Evolutionary conservation across 2,113 vertebrate species (phyloP).

Genomic region (Struthidea cinerea): DNA sequence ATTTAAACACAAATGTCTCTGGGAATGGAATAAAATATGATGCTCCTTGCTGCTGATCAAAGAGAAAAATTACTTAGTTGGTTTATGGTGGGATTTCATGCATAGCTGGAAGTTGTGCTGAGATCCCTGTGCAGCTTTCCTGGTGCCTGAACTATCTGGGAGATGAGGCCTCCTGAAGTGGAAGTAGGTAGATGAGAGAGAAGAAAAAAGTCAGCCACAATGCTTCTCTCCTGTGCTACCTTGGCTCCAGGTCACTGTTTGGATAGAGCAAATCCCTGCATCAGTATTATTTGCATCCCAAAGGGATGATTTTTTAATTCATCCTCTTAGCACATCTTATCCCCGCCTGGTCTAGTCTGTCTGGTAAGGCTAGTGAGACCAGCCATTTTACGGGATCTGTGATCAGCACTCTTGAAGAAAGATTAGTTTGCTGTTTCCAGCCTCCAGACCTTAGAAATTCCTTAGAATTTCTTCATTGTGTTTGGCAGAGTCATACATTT

Average conservation of each 20-base stretch:
- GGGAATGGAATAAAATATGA: not conserved
- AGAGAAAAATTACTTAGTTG: not conserved
- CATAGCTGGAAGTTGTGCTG: not conserved
- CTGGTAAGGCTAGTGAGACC: not conserved
- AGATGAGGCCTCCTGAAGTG: not conserved
- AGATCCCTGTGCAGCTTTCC: not conserved
- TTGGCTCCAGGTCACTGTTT: not conserved
- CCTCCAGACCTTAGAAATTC: not conserved
- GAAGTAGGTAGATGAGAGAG: not conserved
- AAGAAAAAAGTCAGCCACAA: not conserved
- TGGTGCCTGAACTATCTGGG: not conserved
- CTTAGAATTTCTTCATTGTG: not conserved
- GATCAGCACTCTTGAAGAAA: not conserved
- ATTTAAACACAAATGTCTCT: not conserved
- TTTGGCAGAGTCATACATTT: not conserved
- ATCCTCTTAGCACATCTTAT: constrained; percentile 30
- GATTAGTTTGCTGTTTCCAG: not conserved
- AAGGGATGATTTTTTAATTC: not conserved
- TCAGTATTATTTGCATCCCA: constrained; percentile 1
- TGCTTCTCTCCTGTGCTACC: not conserved
- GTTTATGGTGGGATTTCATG: not conserved
- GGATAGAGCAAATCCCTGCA: not conserved
- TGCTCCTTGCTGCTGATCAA: not conserved
- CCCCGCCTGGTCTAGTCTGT: not conserved
- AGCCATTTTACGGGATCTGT: not conserved